phyloP scores from a whole-genome alignment of 1,140 invertebrate genomes.

The Samia ricini region DNA sequence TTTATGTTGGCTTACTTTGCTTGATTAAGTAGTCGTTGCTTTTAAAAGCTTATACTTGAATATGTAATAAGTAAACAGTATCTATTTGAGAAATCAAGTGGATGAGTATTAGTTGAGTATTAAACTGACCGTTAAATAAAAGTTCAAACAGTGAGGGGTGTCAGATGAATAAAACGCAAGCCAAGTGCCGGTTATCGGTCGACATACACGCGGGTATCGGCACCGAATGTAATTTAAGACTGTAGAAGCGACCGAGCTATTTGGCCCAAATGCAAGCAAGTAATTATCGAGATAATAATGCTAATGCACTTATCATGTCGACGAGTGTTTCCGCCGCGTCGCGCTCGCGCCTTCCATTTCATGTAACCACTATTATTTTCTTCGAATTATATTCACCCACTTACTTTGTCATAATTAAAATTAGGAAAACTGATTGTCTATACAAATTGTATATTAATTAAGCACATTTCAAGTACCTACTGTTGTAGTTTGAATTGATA shows the following conservation, averaged over 20 bases:
- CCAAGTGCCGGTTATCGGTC: constrained; percentile 22
- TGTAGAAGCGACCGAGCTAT: constrained; percentile 60
- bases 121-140: constrained; percentile 56
- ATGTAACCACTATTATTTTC: background rate
- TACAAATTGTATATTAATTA: background rate
- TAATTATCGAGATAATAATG: constrained; percentile 77
- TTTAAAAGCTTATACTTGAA: constrained; percentile 53
- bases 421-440: background rate
- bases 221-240: constrained; percentile 56
- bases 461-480: too few species aligned
- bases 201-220: constrained; percentile 33
- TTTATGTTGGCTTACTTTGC: background rate
- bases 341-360: constrained; percentile 16
- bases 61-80: constrained; percentile 46
- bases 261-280: constrained; percentile 73
- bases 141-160: constrained; percentile 54
- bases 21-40: constrained; percentile 60
- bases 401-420: background rate
- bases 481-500: too few species aligned
- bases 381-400: background rate
- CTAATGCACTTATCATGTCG: constrained; percentile 76
- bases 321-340: constrained; percentile 65
- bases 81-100: constrained; percentile 33
- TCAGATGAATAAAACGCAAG: constrained; percentile 22
- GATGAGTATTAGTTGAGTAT: constrained; percentile 31